Conservation (phyloP, 2,797 vertebrate species). For the Tachyglossus aculeatus region DNA sequence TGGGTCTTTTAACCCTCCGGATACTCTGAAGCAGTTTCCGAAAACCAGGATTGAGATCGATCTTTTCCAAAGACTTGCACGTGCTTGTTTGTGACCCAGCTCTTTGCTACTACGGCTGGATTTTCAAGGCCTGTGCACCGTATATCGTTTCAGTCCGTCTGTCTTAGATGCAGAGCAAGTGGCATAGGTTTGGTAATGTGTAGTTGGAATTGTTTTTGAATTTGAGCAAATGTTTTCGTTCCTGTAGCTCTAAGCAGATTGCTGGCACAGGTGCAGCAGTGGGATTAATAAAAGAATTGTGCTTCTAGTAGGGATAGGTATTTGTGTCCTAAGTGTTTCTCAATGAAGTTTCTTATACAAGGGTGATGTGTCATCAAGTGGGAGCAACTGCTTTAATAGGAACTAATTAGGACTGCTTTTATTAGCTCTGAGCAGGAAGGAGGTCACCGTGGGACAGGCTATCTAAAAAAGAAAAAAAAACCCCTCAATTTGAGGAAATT, state of each 20-base stretch:
- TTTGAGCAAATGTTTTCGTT: slow-evolving; percentile 21
- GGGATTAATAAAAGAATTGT: no score
- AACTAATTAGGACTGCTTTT: background rate
- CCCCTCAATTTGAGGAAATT: no score
- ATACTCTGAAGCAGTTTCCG: background rate
- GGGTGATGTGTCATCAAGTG: background rate
- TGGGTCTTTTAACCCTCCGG: background rate
- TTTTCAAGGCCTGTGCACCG: no score
- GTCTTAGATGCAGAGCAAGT: no score
- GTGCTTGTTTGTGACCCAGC: no score
- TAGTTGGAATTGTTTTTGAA: background rate
- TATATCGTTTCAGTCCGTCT: no score
- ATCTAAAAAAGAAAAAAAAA: no score
- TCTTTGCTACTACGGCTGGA: no score
- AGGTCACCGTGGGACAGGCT: no score
- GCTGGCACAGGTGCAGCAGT: background rate
- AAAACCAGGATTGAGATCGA: no score
- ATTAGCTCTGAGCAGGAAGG: no score
- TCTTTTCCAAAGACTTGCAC: no score
- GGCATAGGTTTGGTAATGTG: background rate
- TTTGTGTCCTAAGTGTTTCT: slow-evolving; percentile 5
- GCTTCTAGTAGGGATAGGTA: slow-evolving; percentile 1
- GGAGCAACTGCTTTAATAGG: background rate
- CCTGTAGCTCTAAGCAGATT: background rate
- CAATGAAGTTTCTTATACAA: background rate